These are phyloP conservation scores for Polypedilum vanderplanki DNA, from an alignment of 1,140 invertebrate species.

Conservation along the genomic window DNA sequence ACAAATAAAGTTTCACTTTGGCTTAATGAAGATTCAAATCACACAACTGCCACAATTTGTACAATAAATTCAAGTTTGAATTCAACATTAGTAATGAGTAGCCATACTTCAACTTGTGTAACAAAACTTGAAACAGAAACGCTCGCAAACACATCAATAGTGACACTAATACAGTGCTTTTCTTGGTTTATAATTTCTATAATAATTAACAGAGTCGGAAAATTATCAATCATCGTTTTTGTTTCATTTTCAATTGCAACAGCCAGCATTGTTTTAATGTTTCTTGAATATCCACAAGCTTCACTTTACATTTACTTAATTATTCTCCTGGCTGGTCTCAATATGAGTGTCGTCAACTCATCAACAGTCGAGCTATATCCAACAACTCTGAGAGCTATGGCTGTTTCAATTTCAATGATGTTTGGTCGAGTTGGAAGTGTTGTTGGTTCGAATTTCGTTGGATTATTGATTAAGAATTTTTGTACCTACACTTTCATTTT, in stretches of 20 bases:
- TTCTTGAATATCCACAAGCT: slow-evolving; percentile 30
- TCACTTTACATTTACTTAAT: slow-evolving; percentile 32
- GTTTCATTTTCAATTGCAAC: slow-evolving; percentile 23
- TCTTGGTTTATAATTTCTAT: slow-evolving; percentile 29
- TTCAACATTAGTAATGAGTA: neutral
- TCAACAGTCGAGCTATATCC: slow-evolving; percentile 39
- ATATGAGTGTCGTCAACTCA: slow-evolving; percentile 36
- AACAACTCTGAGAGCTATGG: slow-evolving; percentile 44
- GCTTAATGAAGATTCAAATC: slow-evolving; percentile 30
- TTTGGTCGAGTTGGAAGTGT: slow-evolving; percentile 36
- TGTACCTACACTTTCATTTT: slow-evolving; percentile 31
- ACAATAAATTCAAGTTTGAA: slow-evolving; percentile 32
- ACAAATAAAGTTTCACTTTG: too few relatives aligned
- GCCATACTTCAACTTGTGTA: neutral
- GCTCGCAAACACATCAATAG: neutral
- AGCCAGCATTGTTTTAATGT: slow-evolving; percentile 32
- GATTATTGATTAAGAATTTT: slow-evolving; percentile 32
- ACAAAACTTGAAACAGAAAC: neutral
- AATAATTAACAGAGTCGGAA: slow-evolving; percentile 31
- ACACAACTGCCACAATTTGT: slow-evolving; percentile 35
- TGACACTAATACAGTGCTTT: neutral
- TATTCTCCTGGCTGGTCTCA: slow-evolving; percentile 34
- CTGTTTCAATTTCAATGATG: slow-evolving; percentile 38
- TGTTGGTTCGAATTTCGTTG: slow-evolving; percentile 32
- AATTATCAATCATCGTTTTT: slow-evolving; percentile 1